A percentile compares a stretch with the other conserved stretches of the same genome.
Conservation (phyloP, 1,140 invertebrate genomes). For the Drosophila micromelanica region DNA sequence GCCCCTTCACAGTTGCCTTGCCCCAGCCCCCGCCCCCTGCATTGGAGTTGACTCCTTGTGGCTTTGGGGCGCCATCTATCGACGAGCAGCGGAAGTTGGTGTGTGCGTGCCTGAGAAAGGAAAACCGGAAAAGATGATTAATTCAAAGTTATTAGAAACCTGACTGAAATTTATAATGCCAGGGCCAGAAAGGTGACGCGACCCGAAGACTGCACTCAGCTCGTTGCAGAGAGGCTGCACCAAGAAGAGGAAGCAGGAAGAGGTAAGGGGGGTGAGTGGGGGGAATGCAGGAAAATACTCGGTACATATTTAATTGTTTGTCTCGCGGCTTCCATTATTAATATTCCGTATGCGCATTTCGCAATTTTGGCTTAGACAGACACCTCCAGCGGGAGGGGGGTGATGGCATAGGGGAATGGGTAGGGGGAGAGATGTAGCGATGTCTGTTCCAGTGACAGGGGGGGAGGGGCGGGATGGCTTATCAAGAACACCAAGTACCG, state of each 20-base stretch:
- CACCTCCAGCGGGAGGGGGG: background rate
- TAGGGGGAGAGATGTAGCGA: background rate
- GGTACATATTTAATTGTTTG: conserved; percentile 39
- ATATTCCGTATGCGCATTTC: conserved; percentile 33
- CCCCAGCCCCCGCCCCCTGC: background rate
- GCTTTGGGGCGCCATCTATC: conserved; percentile 34
- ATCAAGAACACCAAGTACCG: conserved; percentile 29
- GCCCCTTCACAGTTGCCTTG: no score
- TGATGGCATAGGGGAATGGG: background rate
- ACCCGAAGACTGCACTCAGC: conserved; percentile 4
- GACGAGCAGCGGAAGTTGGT: conserved; percentile 24
- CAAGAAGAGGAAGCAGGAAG: background rate
- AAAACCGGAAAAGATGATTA: conserved; percentile 81
- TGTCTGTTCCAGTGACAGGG: background rate
- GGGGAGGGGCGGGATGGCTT: background rate
- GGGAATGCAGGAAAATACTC: conserved; percentile 5
- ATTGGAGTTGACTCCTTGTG: conserved; percentile 9
- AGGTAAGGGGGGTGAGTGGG: background rate
- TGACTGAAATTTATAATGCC: conserved; percentile 83
- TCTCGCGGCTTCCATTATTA: conserved; percentile 30
- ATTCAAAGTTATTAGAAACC: conserved; percentile 84
- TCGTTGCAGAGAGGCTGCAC: background rate
- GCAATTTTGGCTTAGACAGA: conserved; percentile 21
- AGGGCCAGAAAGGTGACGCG: conserved; percentile 31
- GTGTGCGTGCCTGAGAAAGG: conserved; percentile 43